phyloP scores from a whole-genome alignment of 2,113 vertebrate genomes.

The Dinomys branickii region DNA sequence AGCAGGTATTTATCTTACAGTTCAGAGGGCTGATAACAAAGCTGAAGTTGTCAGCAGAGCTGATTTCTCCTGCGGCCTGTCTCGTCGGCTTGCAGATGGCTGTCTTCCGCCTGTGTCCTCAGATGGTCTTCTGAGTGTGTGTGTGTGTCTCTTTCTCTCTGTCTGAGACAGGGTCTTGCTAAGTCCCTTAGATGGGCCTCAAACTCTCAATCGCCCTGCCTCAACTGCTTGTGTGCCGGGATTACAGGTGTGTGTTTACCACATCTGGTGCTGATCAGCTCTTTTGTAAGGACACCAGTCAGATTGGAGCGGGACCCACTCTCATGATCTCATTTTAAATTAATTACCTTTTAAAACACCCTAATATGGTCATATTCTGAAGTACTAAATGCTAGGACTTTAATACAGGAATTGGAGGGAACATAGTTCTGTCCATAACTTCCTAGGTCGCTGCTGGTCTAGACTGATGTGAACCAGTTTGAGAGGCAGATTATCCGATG shows the following conservation, averaged over 20 bases:
- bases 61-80: background rate
- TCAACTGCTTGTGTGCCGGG: background rate
- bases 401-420: background rate
- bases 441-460: background rate
- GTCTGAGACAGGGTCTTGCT: background rate
- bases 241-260: background rate
- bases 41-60: accelerated
- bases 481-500: background rate
- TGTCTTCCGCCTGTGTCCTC: accelerated
- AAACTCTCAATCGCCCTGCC: background rate
- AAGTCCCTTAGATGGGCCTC: background rate
- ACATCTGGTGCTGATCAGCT: background rate
- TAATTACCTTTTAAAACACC: background rate
- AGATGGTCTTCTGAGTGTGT: no score
- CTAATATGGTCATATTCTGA: background rate
- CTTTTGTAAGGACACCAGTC: background rate
- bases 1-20: background rate
- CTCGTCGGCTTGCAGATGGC: no score
- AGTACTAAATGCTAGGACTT: background rate
- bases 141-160: background rate
- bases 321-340: background rate
- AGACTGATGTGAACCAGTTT: background rate
- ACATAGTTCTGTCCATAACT: accelerated
- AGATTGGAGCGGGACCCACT: background rate
- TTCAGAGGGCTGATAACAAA: background rate